Base-by-base conservation (phyloP, 1,140 invertebrate species). In the Idris sp. region DNA sequence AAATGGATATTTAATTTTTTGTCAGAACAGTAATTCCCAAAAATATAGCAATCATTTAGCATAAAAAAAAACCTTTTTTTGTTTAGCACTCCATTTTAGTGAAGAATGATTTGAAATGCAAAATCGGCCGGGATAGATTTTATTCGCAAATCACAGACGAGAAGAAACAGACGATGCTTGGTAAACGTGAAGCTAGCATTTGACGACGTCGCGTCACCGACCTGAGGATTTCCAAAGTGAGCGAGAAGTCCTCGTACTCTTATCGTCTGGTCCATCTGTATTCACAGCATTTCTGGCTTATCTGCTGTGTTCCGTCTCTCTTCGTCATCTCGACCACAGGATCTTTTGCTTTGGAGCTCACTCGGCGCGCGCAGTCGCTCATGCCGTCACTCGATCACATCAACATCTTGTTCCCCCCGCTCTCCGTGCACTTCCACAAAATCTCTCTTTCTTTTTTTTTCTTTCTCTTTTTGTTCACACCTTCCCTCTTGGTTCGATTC, bases 211-310 rank as follows among this genome's bases (percentile, higher is more conserved):
- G 40, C 35, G 58, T 22, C 43, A 33, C 22, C 65, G 74, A 43
- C 49, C 36, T 36, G 51, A 68, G 71, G 62, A 74, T 74, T 74
- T 61, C 56, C 54, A 35, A 74, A 53, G 62, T 46, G 71, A 67
- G 48, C 40, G 54, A 58, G 38, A 67, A 67, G 54, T 74, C 71
- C 13, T 36, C 30, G 25, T 53, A 61, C 61, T 72, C 74, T 82
- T 83, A 83, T 83, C 80, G 61, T 35, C 19, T 11, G 48, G 78
- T 81, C 82, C 81, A 83, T 83, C 82, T 83, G 82, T 81, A 83
- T 83, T 83, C 80, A 81, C 79, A 35, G 69, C 74, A 62, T 78
- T 78, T 69, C 67, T 65, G 49, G 48, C 78, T 81, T 83, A 83
- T 82, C 81, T 76, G 26, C 38, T 51, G 41, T 40, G 46, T 62